A percentile compares a stretch with the other conserved stretches of the same genome.
Conservation (phyloP, 2,888 invertebrate species). For the Drosophila stalkeri region DNA sequence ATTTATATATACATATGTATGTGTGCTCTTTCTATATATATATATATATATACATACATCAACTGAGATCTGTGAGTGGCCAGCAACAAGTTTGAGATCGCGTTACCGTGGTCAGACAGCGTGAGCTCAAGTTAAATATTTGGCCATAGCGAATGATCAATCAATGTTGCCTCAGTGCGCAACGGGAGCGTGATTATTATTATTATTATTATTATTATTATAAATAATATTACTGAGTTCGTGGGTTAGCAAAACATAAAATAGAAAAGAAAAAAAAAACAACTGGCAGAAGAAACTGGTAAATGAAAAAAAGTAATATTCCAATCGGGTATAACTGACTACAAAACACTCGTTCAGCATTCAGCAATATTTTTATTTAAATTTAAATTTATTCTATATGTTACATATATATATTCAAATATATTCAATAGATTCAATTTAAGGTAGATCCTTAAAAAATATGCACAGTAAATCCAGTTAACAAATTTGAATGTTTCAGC, state of each 20-base stretch:
- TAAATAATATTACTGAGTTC: constrained; percentile 8
- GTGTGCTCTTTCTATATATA: background rate
- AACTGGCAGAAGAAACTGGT: background rate
- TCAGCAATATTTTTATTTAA: background rate
- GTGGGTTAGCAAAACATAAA: constrained; percentile 3
- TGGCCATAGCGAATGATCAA: constrained; percentile 75
- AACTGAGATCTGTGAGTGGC: constrained; percentile 31
- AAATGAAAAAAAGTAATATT: background rate
- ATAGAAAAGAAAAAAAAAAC: background rate
- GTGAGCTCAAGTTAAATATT: constrained; percentile 68
- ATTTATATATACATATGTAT: constrained; percentile 15
- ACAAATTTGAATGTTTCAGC: no score
- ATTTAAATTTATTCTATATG: background rate
- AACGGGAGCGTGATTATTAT: constrained; percentile 36
- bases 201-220: constrained; percentile 22
- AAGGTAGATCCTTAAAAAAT: no score
- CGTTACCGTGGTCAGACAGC: constrained; percentile 53
- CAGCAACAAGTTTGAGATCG: constrained; percentile 55
- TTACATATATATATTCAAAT: no score
- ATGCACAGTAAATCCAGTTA: no score
- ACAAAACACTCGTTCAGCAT: background rate
- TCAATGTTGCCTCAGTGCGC: constrained; percentile 57
- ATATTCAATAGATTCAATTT: no score
- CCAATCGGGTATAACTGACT: background rate
- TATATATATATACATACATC: background rate